phyloP scores from a whole-genome alignment of 2,888 invertebrate species.

The Temnothorax unifasciatus region DNA sequence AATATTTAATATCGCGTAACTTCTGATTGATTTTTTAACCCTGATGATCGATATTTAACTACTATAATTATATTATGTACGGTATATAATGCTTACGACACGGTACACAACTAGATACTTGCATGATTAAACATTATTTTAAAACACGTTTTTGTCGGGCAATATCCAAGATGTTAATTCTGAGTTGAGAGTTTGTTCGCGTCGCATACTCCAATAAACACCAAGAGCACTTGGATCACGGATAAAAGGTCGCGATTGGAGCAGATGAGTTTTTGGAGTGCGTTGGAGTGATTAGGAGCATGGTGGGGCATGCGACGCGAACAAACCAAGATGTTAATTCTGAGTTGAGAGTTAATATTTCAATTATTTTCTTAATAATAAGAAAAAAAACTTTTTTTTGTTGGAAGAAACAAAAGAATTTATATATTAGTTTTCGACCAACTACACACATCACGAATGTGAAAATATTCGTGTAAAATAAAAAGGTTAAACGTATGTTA shows the following conservation, averaged over 20 bases:
- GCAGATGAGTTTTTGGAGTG: no score
- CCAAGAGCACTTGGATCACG: no score
- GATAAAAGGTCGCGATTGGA: no score
- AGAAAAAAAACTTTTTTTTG: neutral
- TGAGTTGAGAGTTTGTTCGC: neutral
- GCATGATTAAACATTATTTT: neutral
- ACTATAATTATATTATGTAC: no score
- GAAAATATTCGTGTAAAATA: conserved; percentile 8
- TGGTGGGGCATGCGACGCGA: no score
- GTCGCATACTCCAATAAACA: no score
- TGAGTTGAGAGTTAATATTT: neutral
- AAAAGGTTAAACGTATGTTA: neutral
- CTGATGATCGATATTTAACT: neutral
- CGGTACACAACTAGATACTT: neutral
- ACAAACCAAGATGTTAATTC: neutral
- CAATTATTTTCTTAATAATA: neutral
- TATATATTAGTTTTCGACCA: neutral
- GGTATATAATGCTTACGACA: neutral
- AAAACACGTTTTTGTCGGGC: neutral
- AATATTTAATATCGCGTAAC: neutral
- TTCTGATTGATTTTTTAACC: neutral
- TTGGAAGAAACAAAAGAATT: neutral
- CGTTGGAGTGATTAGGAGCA: no score
- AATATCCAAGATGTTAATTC: neutral
- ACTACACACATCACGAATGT: neutral